phyloP scores from a whole-genome alignment of 2,888 invertebrate species.

The Cephus pygmeus region DNA sequence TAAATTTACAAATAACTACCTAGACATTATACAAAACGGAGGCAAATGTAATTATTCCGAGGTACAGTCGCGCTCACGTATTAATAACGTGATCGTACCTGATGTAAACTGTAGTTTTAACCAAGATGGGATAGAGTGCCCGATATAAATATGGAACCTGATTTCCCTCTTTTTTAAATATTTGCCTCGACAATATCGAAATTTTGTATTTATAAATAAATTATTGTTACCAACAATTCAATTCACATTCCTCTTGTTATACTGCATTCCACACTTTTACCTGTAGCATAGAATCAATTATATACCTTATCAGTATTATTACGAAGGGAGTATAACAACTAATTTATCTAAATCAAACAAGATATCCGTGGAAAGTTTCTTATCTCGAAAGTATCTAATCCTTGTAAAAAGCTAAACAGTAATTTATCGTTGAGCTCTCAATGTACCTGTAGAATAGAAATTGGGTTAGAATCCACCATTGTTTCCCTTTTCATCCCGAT shows the following conservation, averaged over 20 bases:
- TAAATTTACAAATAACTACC: neutral
- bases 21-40: neutral
- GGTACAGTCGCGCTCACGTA: neutral
- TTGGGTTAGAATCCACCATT: neutral
- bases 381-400: neutral
- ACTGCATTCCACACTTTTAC: neutral
- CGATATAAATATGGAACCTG: neutral
- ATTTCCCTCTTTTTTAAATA: neutral
- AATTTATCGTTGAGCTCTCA: neutral
- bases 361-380: neutral
- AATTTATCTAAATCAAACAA: neutral
- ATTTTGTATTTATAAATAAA: constrained; percentile 54
- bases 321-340: neutral
- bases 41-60: neutral
- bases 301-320: neutral
- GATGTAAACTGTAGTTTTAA: neutral
- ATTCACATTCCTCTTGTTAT: neutral
- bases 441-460: neutral
- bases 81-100: neutral
- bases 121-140: neutral
- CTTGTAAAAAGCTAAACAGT: neutral
- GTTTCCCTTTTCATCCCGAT: neutral
- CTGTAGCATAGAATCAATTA: neutral
- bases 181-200: constrained; percentile 5
- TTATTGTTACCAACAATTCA: constrained; percentile 40